A percentile compares a stretch with the other conserved stretches of the same genome.
These are phyloP conservation scores for Drosophila hawaiiensis DNA, from an alignment of 2,888 invertebrate species.

Conservation along the genomic window DNA sequence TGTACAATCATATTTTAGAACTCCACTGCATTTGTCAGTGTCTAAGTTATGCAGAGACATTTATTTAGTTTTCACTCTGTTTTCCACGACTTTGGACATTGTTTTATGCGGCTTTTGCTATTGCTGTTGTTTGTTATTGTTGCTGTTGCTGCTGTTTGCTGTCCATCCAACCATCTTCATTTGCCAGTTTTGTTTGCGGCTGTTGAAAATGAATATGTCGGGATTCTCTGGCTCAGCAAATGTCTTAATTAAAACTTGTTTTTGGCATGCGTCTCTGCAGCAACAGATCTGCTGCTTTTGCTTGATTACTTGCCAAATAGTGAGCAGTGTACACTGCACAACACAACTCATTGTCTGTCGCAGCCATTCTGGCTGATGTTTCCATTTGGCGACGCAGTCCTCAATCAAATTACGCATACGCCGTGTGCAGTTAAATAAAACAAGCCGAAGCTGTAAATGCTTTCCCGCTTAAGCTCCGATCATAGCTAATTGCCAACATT, in stretches of 20 bases:
- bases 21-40: slow-evolving; percentile 32
- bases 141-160: slow-evolving; percentile 19
- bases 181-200: slow-evolving; percentile 60
- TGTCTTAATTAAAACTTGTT: slow-evolving; percentile 76
- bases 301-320: slow-evolving; percentile 2
- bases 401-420: slow-evolving; percentile 57
- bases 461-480: neutral
- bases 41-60: slow-evolving; percentile 48
- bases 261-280: slow-evolving; percentile 45
- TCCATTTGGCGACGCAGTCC: slow-evolving; percentile 34
- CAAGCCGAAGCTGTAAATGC: neutral
- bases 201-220: slow-evolving; percentile 70
- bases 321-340: slow-evolving; percentile 16
- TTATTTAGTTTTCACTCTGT: slow-evolving; percentile 65
- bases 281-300: slow-evolving; percentile 20
- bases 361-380: slow-evolving; percentile 41
- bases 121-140: neutral
- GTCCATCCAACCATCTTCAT: slow-evolving; percentile 54
- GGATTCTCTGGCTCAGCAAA: slow-evolving; percentile 62
- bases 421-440: slow-evolving; percentile 16
- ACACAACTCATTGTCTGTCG: slow-evolving; percentile 36
- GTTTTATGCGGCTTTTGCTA: slow-evolving; percentile 27
- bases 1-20: neutral
- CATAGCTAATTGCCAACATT: neutral
- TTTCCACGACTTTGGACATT: slow-evolving; percentile 53